Evolutionary conservation across 2,888 invertebrate species (phyloP).

Genomic region (Lottia scabra): DNA sequence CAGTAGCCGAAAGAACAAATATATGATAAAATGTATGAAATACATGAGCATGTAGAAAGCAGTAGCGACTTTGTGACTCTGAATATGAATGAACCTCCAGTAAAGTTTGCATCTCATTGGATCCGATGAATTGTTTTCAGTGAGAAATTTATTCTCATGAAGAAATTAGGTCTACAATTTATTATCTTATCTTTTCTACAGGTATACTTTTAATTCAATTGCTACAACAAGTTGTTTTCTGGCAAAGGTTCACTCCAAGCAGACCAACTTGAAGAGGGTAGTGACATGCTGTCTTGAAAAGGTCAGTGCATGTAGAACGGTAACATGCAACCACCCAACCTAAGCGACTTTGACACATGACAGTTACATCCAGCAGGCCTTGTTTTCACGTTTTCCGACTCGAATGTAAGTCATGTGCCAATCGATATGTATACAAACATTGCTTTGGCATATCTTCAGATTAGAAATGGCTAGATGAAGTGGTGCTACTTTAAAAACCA

Average conservation of each 20-base stretch:
- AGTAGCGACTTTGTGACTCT: too few species aligned
- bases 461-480: background rate
- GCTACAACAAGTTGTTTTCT: constrained; percentile 3
- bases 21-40: too few species aligned
- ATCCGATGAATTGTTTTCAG: too few species aligned
- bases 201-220: background rate
- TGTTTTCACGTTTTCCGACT: background rate
- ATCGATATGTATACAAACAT: constrained; percentile 4
- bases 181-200: background rate
- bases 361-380: constrained; percentile 1
- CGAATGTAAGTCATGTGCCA: background rate
- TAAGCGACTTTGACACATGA: background rate
- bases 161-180: too few species aligned
- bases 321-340: background rate
- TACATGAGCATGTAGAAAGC: too few species aligned
- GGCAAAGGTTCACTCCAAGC: background rate
- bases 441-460: constrained; percentile 1
- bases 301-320: background rate
- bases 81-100: too few species aligned
- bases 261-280: constrained; percentile 1
- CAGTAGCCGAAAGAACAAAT: too few species aligned
- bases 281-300: background rate
- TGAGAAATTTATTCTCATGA: too few species aligned
- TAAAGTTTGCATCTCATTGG: too few species aligned
- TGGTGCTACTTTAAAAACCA: background rate